These are phyloP conservation scores for Caenorhabditis sp. DNA, from an alignment of 2,888 invertebrate species.

Conservation along the genomic window DNA sequence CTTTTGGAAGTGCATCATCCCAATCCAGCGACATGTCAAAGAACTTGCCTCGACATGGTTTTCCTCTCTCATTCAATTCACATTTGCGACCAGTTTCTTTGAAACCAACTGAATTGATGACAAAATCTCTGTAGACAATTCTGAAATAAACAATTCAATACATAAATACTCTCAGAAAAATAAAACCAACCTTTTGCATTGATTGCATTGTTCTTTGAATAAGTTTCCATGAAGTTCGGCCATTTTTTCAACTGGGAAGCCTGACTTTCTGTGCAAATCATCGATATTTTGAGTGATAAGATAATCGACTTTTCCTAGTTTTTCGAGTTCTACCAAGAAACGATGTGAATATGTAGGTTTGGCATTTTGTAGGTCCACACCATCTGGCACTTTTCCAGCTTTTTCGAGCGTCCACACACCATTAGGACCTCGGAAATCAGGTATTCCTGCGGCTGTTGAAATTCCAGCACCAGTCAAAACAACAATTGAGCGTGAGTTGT, in stretches of 20 bases:
- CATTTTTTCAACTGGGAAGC: constrained; percentile 81
- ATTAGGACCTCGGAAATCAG: constrained; percentile 94
- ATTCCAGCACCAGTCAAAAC: constrained; percentile 86
- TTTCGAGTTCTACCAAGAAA: constrained; percentile 84
- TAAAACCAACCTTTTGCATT: constrained; percentile 78
- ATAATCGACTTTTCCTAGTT: constrained; percentile 71
- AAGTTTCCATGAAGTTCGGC: constrained; percentile 97
- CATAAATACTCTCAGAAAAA: too few species aligned
- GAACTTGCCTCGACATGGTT: constrained; percentile 78
- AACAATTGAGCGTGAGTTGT: not conserved
- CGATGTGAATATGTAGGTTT: constrained; percentile 91
- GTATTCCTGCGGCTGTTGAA: constrained; percentile 81
- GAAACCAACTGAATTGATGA: constrained; percentile 82
- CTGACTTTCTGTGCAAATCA: constrained; percentile 91
- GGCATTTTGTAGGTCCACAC: constrained; percentile 84
- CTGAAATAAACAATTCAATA: constrained; percentile 72
- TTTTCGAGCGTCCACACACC: constrained; percentile 87
- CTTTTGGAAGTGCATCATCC: constrained; percentile 87
- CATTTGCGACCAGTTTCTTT: constrained; percentile 79
- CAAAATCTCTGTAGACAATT: constrained; percentile 80
- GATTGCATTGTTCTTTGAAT: constrained; percentile 91
- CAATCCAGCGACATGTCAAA: constrained; percentile 93
- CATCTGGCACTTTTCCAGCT: constrained; percentile 77
- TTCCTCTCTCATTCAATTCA: constrained; percentile 71
- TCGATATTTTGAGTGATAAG: constrained; percentile 97